Evolutionary conservation across 2,888 invertebrate species (phyloP).

Genomic region (Agrochola circellaris): DNA sequence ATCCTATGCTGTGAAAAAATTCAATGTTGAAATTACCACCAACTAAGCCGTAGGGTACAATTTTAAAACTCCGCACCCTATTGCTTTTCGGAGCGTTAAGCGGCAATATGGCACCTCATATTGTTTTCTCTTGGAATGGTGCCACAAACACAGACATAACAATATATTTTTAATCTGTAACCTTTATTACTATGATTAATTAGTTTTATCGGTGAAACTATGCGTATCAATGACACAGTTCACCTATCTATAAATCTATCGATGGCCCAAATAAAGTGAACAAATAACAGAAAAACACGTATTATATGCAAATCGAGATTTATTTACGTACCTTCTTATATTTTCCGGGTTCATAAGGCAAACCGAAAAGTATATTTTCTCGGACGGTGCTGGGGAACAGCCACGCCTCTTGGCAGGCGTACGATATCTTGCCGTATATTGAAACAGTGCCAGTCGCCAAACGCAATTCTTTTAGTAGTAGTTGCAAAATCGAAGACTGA

Average conservation of each 20-base stretch:
- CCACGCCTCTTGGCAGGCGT: conserved; percentile 97
- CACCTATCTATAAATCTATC: conserved; percentile 35
- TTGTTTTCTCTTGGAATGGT: conserved; percentile 50
- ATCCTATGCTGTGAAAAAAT: not conserved
- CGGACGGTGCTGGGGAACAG: conserved; percentile 94
- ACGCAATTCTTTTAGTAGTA: conserved; percentile 94
- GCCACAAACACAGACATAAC: conserved; percentile 44
- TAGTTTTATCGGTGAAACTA: conserved; percentile 38
- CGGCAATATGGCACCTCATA: conserved; percentile 49
- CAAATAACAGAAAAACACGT: conserved; percentile 54
- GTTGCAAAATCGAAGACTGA: conserved; percentile 92
- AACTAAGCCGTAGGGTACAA: conserved; percentile 31
- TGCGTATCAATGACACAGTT: conserved; percentile 48
- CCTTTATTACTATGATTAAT: conserved; percentile 40
- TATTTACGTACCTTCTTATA: conserved; percentile 86
- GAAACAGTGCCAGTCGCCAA: conserved; percentile 91
- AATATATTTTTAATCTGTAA: conserved; percentile 51
- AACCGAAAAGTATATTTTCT: conserved; percentile 97
- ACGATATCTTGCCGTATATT: conserved; percentile 92
- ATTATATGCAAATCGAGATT: conserved; percentile 57
- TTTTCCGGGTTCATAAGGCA: conserved; percentile 91
- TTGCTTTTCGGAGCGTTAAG: conserved; percentile 41
- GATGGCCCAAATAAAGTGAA: conserved; percentile 53
- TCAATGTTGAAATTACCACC: not conserved
- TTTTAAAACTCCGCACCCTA: conserved; percentile 36